These are phyloP conservation scores for Xenopus petersii DNA, from an alignment of 2,797 vertebrate genomes.

Conservation along the genomic window DNA sequence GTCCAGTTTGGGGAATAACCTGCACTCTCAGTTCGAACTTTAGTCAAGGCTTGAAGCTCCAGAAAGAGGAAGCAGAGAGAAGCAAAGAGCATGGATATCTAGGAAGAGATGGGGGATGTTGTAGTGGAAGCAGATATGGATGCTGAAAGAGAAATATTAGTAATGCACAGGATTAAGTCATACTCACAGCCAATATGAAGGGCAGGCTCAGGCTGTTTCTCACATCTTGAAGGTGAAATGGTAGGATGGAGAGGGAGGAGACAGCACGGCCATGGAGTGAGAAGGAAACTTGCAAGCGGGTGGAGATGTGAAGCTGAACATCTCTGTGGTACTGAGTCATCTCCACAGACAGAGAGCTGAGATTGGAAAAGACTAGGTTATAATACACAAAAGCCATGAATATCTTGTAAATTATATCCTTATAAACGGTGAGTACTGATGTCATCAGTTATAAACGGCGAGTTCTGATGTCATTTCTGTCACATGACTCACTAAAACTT, in stretches of 20 bases:
- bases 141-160: not conserved
- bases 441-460: too few relatives aligned
- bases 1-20: conserved; percentile 52
- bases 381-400: too few relatives aligned
- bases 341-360: conserved; percentile 52
- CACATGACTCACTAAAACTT: too few relatives aligned
- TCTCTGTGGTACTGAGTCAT: conserved; percentile 72
- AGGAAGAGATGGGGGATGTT: conserved; percentile 2
- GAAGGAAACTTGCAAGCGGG: conserved; percentile 54
- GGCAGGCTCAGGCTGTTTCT: conserved; percentile 60
- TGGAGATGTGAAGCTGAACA: conserved; percentile 65
- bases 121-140: not conserved
- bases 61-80: conserved; percentile 58
- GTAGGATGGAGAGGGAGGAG: conserved; percentile 59
- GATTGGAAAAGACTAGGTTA: too few relatives aligned
- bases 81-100: conserved; percentile 68
- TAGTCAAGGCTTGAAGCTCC: conserved; percentile 57
- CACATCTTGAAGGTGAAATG: conserved; percentile 60
- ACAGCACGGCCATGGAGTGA: conserved; percentile 37
- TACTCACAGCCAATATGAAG: conserved; percentile 61
- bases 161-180: not conserved
- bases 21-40: conserved; percentile 52
- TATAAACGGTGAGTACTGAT: too few relatives aligned
- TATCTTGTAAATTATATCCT: too few relatives aligned
- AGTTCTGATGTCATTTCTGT: too few relatives aligned